Conservation (phyloP, 2,113 vertebrate species). For the Lichenostomus cassidix region DNA sequence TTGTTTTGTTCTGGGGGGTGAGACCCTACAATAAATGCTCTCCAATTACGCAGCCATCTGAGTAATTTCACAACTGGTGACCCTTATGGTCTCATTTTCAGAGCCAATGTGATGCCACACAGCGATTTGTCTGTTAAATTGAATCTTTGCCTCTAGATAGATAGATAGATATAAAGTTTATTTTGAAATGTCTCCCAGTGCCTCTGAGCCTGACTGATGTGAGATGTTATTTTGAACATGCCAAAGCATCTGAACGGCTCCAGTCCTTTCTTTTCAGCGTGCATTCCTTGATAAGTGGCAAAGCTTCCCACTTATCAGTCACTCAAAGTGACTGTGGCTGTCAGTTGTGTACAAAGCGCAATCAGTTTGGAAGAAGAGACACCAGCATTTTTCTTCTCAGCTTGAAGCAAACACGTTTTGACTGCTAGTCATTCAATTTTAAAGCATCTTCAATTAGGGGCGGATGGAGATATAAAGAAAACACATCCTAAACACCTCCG, state of each 20-base stretch:
- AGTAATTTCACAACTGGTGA: slow-evolving; percentile 33
- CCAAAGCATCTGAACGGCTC: slow-evolving; percentile 75
- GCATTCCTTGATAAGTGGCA: slow-evolving; percentile 80
- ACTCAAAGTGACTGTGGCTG: slow-evolving; percentile 84
- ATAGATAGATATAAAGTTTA: slow-evolving; percentile 60
- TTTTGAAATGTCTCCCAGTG: slow-evolving; percentile 72
- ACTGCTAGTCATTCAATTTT: slow-evolving; percentile 86
- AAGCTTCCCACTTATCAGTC: slow-evolving; percentile 84
- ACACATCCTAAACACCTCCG: slow-evolving; percentile 80
- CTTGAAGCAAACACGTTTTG: slow-evolving; percentile 85
- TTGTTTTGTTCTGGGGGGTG: background rate
- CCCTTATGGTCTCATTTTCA: slow-evolving; percentile 1
- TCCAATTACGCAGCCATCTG: slow-evolving; percentile 3
- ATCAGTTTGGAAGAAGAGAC: slow-evolving; percentile 80
- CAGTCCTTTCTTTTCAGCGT: slow-evolving; percentile 74
- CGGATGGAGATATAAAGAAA: slow-evolving; percentile 83
- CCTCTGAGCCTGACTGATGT: slow-evolving; percentile 78
- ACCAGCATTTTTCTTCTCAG: slow-evolving; percentile 85
- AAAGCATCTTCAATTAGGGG: slow-evolving; percentile 85
- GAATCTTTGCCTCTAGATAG: slow-evolving; percentile 54
- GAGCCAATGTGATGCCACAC: background rate
- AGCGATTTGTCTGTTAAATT: slow-evolving; percentile 54
- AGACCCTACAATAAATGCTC: background rate
- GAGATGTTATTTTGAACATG: slow-evolving; percentile 83
- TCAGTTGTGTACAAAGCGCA: slow-evolving; percentile 83